Base-by-base conservation (phyloP, 2,888 invertebrate genomes). In the Cybosia mesomella region DNA sequence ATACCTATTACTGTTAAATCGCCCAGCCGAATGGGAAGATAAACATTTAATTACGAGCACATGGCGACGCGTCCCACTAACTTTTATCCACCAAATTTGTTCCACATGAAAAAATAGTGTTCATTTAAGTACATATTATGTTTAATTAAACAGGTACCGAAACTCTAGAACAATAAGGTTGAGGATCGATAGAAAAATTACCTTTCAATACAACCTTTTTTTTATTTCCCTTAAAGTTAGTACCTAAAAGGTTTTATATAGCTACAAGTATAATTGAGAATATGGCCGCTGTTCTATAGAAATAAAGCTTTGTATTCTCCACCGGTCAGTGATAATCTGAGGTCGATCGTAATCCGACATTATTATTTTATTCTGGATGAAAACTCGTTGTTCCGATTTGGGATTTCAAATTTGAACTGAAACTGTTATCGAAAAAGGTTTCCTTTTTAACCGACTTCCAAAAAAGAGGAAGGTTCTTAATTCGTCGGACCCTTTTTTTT, bases 311-410 rank as follows among this genome's bases (percentile, higher is more conserved):
- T 54, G 70, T 67, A 74, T 70, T 67, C 28, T 64, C 58, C 64
- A 67, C 70, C 68, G 70, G 67, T 70, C 77, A 73, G 70, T 63
- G 66, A 72, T 74, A 67, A 79, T 79, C 71, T 70, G 66, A 59
- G 61, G 66, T 53, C 49, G 67, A 62, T 69, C 68, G 57, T 66
- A 64, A 75, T 68, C 54, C 66, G 54, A 66, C 61, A 59, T 49
- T 64, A 64, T 69, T 68, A 71, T 68, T 61, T 67, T 62, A 62
- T 74, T 71, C 64, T 39, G 54, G 53, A 65, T 55, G 43, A 59
- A 67, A 54, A 24, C 59, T 58, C 58, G 58, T 43, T 64, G 62
- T 11, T 13, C 28, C 32, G 60, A 68, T 68, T 58, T 24, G 24
- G 21, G 65, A 72, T 70, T 75, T 66, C 43, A 28, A 64, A 57